Percentiles rank a stretch among this genome's conserved stretches.
These are phyloP conservation scores for Luehdorfia chinensis DNA, from an alignment of 1,140 invertebrate genomes.

Conservation along the genomic window DNA sequence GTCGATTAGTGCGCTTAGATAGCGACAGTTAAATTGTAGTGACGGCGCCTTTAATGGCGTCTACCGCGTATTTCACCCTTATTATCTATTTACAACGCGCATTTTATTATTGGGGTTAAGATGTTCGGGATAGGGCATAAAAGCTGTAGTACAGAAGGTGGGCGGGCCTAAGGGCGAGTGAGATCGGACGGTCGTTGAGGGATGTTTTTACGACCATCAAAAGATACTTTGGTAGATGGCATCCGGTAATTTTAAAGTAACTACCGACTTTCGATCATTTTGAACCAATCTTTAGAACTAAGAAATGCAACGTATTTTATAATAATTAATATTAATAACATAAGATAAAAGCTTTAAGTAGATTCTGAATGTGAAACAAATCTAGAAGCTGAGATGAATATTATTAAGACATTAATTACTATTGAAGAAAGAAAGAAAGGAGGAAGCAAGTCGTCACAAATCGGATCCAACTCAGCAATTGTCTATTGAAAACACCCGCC, in stretches of 20 bases:
- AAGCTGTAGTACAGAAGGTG: slow-evolving; percentile 52
- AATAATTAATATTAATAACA: too few species aligned
- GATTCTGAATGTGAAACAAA: too few species aligned
- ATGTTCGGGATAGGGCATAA: slow-evolving; percentile 56
- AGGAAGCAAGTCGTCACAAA: too few species aligned
- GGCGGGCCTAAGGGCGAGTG: slow-evolving; percentile 51
- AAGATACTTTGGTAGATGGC: slow-evolving; percentile 70
- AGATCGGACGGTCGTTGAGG: slow-evolving; percentile 66
- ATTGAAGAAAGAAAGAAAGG: too few species aligned
- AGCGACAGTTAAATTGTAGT: slow-evolving; percentile 58
- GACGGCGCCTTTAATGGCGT: slow-evolving; percentile 69
- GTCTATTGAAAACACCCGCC: too few species aligned
- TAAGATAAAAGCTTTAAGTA: too few species aligned
- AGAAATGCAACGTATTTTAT: too few species aligned
- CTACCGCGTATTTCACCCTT: slow-evolving; percentile 61
- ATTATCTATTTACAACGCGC: slow-evolving; percentile 75
- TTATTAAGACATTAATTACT: too few species aligned
- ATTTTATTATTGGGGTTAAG: slow-evolving; percentile 77
- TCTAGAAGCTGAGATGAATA: too few species aligned
- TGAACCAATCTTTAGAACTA: too few species aligned
- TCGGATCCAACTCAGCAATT: too few species aligned
- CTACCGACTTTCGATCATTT: slow-evolving; percentile 49
- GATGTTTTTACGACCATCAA: slow-evolving; percentile 74
- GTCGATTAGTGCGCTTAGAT: slow-evolving; percentile 62
- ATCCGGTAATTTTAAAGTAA: slow-evolving; percentile 53